Evolutionary conservation across 2,888 invertebrate species (phyloP).

Genomic region (Rambutsinella grinnellia): DNA sequence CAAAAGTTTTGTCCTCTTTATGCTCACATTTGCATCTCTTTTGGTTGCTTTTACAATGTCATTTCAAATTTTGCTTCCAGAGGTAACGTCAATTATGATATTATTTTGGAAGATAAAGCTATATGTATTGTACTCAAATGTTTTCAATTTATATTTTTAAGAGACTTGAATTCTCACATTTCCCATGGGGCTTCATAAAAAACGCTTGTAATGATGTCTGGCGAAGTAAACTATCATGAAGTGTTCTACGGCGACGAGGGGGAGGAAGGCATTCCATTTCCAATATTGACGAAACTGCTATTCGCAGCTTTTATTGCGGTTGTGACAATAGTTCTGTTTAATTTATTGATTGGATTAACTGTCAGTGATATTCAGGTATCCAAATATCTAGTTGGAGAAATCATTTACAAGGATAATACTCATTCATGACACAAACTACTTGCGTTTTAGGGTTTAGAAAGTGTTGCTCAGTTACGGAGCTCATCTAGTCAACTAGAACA

Average conservation of each 20-base stretch:
- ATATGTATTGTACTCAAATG: too few species aligned
- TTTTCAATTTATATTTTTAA: slow-evolving; percentile 20
- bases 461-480: slow-evolving; percentile 52
- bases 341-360: slow-evolving; percentile 63
- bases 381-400: background rate
- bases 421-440: too few species aligned
- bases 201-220: slow-evolving; percentile 61
- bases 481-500: slow-evolving; percentile 61
- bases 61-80: slow-evolving; percentile 57
- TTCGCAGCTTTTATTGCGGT: slow-evolving; percentile 57
- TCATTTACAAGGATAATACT: too few species aligned
- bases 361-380: slow-evolving; percentile 63
- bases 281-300: slow-evolving; percentile 56
- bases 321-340: slow-evolving; percentile 63
- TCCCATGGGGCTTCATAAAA: slow-evolving; percentile 59
- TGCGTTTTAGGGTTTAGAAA: slow-evolving; percentile 57
- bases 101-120: too few species aligned
- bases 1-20: slow-evolving; percentile 50
- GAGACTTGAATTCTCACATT: slow-evolving; percentile 54
- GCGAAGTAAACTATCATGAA: slow-evolving; percentile 60
- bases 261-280: slow-evolving; percentile 51
- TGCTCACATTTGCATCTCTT: slow-evolving; percentile 57
- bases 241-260: slow-evolving; percentile 48
- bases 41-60: slow-evolving; percentile 54
- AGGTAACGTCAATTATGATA: slow-evolving; percentile 32